phyloP scores from a whole-genome alignment of 2,888 invertebrate species.

The Willowsia nigromaculata region DNA sequence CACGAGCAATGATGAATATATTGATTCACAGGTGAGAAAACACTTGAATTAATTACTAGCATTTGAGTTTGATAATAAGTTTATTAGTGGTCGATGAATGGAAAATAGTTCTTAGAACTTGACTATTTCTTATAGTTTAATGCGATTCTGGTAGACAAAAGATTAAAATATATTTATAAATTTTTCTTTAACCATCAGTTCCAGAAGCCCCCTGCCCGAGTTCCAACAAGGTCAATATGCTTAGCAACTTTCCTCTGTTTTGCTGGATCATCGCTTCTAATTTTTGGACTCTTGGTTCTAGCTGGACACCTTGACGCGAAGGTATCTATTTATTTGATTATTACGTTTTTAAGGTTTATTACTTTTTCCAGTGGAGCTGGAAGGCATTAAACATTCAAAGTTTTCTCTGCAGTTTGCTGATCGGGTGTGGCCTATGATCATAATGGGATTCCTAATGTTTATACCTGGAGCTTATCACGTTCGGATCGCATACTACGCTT shows the following conservation, averaged over 20 bases:
- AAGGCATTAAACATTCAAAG: not conserved
- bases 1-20: slow-evolving; percentile 75
- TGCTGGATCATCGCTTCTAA: slow-evolving; percentile 88
- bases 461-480: slow-evolving; percentile 93
- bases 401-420: slow-evolving; percentile 85
- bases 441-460: slow-evolving; percentile 93
- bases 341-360: not conserved
- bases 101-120: no score
- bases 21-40: slow-evolving; percentile 74
- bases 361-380: not conserved
- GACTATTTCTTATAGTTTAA: no score
- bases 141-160: no score
- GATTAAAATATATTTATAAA: no score
- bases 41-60: not conserved
- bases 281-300: slow-evolving; percentile 88
- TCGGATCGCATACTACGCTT: slow-evolving; percentile 92
- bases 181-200: slow-evolving; percentile 80
- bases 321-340: slow-evolving; percentile 79
- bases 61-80: not conserved
- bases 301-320: slow-evolving; percentile 90
- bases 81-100: not conserved
- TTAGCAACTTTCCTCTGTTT: slow-evolving; percentile 89
- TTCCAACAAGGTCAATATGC: slow-evolving; percentile 92
- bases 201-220: slow-evolving; percentile 83
- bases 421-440: slow-evolving; percentile 93